phyloP scores from a whole-genome alignment of 2,888 invertebrate genomes.

The Drosophila nr. perissopoda region DNA sequence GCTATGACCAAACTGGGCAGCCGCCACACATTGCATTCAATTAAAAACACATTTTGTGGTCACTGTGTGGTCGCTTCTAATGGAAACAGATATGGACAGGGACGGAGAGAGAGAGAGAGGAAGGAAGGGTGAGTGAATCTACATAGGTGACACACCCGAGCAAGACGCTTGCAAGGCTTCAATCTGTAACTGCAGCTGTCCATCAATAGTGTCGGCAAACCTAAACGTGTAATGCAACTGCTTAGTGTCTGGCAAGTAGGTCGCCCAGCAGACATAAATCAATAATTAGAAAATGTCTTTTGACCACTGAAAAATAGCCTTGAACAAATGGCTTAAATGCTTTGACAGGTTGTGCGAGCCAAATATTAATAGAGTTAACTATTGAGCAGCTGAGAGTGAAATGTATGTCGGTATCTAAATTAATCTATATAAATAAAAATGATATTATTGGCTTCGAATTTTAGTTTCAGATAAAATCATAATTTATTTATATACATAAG shows the following conservation, averaged over 20 bases:
- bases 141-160: constrained; percentile 21
- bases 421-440: not conserved
- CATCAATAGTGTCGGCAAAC: constrained; percentile 47
- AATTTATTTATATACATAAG: not conserved
- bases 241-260: constrained; percentile 57
- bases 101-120: too few species aligned
- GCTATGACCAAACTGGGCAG: constrained; percentile 42
- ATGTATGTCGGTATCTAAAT: not conserved
- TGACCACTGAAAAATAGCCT: constrained; percentile 10
- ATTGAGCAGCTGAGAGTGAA: not conserved
- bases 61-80: constrained; percentile 50
- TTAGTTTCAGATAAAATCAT: not conserved
- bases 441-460: not conserved
- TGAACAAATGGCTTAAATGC: not conserved
- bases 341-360: not conserved
- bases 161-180: constrained; percentile 47
- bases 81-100: not conserved
- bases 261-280: constrained; percentile 44
- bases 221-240: constrained; percentile 29
- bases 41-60: constrained; percentile 79
- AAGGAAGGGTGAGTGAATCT: too few species aligned
- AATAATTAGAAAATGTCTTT: constrained; percentile 27
- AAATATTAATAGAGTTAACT: not conserved
- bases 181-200: constrained; percentile 5
- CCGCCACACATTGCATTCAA: constrained; percentile 68